phyloP scores from a whole-genome alignment of 2,888 invertebrate genomes.

The Gortyna flavago region DNA sequence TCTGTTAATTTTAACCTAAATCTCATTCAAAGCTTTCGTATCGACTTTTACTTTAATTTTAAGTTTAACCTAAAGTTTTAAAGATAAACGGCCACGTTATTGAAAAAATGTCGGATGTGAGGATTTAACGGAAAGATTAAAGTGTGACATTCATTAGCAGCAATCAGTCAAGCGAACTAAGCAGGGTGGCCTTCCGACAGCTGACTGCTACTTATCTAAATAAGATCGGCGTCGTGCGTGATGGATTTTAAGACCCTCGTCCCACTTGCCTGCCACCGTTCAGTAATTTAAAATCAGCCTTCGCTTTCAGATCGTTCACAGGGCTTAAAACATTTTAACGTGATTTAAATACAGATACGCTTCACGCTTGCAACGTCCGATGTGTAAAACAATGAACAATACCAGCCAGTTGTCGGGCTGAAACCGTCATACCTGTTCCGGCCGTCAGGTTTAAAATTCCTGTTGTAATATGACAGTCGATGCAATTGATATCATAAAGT shows the following conservation, averaged over 20 bases:
- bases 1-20: conserved; percentile 3
- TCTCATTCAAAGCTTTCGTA: not conserved
- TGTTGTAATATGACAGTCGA: conserved; percentile 19
- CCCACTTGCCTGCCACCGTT: conserved; percentile 67
- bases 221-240: conserved; percentile 87
- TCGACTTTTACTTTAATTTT: conserved; percentile 11
- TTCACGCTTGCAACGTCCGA: conserved; percentile 47
- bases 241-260: conserved; percentile 86
- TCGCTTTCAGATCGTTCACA: conserved; percentile 57
- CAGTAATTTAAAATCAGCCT: conserved; percentile 67
- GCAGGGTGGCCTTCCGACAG: conserved; percentile 84
- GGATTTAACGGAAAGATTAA: conserved; percentile 77
- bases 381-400: conserved; percentile 57
- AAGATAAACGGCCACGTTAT: conserved; percentile 39
- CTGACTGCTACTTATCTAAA: conserved; percentile 87
- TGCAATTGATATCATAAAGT: conserved; percentile 27
- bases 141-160: conserved; percentile 86
- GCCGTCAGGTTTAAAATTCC: conserved; percentile 10
- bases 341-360: conserved; percentile 60
- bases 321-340: conserved; percentile 60
- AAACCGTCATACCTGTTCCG: conserved; percentile 38
- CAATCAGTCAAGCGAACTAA: conserved; percentile 87
- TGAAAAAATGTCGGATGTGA: conserved; percentile 62
- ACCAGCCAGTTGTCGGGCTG: conserved; percentile 23
- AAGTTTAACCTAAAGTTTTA: conserved; percentile 16